Base-by-base conservation (phyloP, 2,797 vertebrate genomes). In the Sebastes minor region DNA sequence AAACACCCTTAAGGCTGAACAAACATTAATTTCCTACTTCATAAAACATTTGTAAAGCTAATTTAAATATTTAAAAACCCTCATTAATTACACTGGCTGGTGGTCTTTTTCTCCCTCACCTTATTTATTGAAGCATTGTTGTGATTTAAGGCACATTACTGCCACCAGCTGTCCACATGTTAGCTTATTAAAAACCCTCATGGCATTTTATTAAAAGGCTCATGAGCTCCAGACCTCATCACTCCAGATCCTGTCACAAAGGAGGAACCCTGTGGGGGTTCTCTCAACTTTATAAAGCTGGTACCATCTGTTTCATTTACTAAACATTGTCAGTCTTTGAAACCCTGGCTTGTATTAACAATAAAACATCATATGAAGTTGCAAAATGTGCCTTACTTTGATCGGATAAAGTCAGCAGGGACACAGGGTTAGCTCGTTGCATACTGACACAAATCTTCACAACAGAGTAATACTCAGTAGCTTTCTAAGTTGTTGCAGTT, bases 121-220 rank as follows among this genome's bases (percentile, higher is more conserved):
- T 25, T 35, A 14, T 32, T 67, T 13, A 20, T 35, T 64, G 9
- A 8, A 28, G 16, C 10, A 3, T 13, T 74, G 67, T 25, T 81
- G 30, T 8, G 9, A 64, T 80, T 80, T 64, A 79, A 85, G 78
- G 71, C 74, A 65, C 69, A 28, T 79, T 84, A 86, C 67, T 75
- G 80, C 87, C 89, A 86, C 84, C 82, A 84, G 18, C 77, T 87
- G 89, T 76, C 32, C 64, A 30, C 7, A 64, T 32, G 25, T 10
- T 20, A 32, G 10, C 56, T 55, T 38, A 52, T n/a, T 18, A 35
- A 73, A 63, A 32, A 46, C 8, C 46, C 20, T 22, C 5, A 8
- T 13, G 13, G 23, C 13, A 8, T 16, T 53, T n/a, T 35, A 22
- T 13, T 42, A 28, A 66, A 70, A 38, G 6, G 8, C 6, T 20